Evolutionary conservation across 2,797 vertebrate genomes (phyloP), one percentile per base, ranked within the genome.

Genomic region (Jordanella pulchra): DNA sequence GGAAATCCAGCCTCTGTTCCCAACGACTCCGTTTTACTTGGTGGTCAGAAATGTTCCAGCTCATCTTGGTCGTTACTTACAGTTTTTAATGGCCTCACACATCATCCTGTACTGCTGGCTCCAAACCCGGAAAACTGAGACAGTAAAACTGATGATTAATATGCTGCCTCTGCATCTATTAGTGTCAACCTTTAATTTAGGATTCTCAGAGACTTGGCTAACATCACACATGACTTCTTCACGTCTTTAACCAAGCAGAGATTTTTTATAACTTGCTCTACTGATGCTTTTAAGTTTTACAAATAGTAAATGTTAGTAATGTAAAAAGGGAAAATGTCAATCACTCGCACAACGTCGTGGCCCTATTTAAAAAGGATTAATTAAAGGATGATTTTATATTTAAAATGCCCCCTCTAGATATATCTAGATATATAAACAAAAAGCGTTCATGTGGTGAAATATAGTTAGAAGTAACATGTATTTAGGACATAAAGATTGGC

Each of bases 71-170:
- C 15, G 1, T 48, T 73, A 55, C 79, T 69, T 72, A 28, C 73
- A 71, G 72, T 61, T 86, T 89, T 88, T 80, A 86, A 63, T 77
- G 67, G 78, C 73, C 86, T 85, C 86, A 85, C 87, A 88, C 80
- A 77, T 87, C 85, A 83, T 88, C 72, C 74, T 66, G 69, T 65
- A 70, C 72, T 77, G 55, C 80, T 35, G 64, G 82, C 76, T 72
- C 75, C 73, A 83, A 72, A 82, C 35, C 51, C 51, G 65, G 84
- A 82, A 89, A 83, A 76, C 9, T 53, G 71, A 83, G 68, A 70
- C 64, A 54, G 84, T 81, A 81, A 78, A 83, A 67, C 72, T 11
- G 73, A 74, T 86, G 78, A 88, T 83, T 88, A 79, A 84, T 69
- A 35, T 35, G 27, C 69, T 85, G 81, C 75, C 67, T 72, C 53